A percentile compares a stretch with the other conserved stretches of the same genome.
Conservation (phyloP, 2,888 invertebrate genomes). For the Noctua janthina region DNA sequence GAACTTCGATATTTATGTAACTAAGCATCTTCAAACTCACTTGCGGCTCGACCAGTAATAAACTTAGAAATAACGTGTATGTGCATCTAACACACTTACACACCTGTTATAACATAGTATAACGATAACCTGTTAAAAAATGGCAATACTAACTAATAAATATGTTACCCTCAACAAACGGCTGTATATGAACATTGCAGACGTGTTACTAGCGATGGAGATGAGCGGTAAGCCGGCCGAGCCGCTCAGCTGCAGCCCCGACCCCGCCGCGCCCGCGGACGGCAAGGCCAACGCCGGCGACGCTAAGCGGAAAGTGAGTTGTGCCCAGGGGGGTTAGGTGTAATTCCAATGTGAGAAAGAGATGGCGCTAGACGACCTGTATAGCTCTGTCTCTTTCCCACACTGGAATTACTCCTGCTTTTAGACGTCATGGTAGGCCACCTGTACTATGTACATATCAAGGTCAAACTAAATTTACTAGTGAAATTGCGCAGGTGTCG, state of each 20-base stretch:
- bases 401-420: no score
- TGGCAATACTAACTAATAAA: constrained; percentile 18
- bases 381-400: background rate
- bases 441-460: background rate
- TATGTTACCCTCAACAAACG: constrained; percentile 69
- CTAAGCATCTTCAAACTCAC: background rate
- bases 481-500: background rate
- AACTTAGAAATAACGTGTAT: no score
- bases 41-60: background rate
- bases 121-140: constrained; percentile 7
- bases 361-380: no score
- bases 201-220: constrained; percentile 87
- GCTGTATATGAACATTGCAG: constrained; percentile 71
- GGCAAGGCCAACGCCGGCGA: constrained; percentile 53
- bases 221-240: constrained; percentile 71
- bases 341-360: no score
- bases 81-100: background rate
- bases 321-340: no score
- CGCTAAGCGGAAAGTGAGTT: constrained; percentile 91
- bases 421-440: no score
- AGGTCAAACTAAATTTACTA: background rate
- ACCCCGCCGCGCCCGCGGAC: constrained; percentile 60
- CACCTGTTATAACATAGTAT: background rate
- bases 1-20: background rate
- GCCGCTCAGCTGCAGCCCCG: constrained; percentile 54